Percentiles rank a stretch among this genome's conserved stretches.
Conservation (phyloP, 2,888 invertebrate species). For the Artemia sp. region DNA sequence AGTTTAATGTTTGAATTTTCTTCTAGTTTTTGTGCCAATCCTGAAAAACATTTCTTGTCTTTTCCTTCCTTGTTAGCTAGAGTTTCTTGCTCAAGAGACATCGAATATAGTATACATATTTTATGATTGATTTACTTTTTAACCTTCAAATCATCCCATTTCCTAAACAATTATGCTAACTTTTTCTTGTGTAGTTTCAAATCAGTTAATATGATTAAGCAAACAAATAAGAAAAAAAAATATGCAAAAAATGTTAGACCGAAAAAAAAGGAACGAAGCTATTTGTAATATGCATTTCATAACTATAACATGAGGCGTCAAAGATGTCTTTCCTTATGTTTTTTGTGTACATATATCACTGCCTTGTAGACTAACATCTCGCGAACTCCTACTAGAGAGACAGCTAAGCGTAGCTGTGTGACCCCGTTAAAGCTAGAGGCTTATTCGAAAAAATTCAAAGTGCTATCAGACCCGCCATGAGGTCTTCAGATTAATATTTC, state of each 20-base stretch:
- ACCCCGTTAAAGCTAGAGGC: neutral
- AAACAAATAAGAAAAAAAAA: neutral
- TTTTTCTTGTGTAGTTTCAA: too few species aligned
- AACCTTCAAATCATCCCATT: too few species aligned
- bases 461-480: conserved; percentile 13
- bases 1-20: too few species aligned
- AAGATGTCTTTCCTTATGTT: neutral
- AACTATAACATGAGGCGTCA: conserved; percentile 6
- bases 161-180: too few species aligned
- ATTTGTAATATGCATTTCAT: neutral
- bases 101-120: too few species aligned
- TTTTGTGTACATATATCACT: conserved; percentile 8
- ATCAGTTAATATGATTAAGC: neutral
- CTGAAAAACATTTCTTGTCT: too few species aligned
- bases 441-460: neutral
- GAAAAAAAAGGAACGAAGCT: neutral
- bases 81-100: too few species aligned
- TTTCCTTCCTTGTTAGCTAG: too few species aligned
- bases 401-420: neutral
- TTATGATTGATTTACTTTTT: too few species aligned
- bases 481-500: conserved; percentile 10
- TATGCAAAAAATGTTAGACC: neutral
- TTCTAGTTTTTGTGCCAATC: too few species aligned
- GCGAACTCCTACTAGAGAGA: neutral
- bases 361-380: conserved; percentile 4